A percentile compares a stretch with the other conserved stretches of the same genome.
These are phyloP conservation scores for Emydocephalus ijimae DNA, from an alignment of 2,113 vertebrate species.

Conservation along the genomic window DNA sequence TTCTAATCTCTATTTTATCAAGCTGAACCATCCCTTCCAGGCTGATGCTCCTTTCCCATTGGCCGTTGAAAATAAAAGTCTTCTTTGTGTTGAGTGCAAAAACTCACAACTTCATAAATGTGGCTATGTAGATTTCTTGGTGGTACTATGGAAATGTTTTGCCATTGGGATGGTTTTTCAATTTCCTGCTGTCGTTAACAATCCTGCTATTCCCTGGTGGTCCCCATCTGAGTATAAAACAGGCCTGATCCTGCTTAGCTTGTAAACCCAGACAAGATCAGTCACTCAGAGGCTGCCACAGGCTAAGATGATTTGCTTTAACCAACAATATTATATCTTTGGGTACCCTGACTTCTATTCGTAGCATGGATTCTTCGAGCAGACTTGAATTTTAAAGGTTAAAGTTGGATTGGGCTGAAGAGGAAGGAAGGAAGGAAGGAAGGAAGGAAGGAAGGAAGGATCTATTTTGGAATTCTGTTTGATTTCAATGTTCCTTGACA, in stretches of 20 bases:
- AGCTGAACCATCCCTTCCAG: not conserved
- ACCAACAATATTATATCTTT: not conserved
- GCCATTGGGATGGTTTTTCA: not conserved
- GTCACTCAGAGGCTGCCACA: not conserved
- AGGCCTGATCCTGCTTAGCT: not conserved
- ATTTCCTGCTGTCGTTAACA: not conserved
- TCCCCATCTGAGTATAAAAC: not conserved
- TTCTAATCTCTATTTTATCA: not conserved
- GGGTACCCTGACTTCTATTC: not conserved
- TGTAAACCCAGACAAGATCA: not conserved
- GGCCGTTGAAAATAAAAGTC: not conserved
- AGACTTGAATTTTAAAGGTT: not conserved
- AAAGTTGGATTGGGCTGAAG: not conserved
- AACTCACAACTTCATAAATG: not conserved
- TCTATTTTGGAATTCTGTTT: not conserved
- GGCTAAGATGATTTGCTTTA: not conserved
- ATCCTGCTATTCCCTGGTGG: not conserved
- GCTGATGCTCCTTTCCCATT: not conserved
- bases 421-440: not conserved
- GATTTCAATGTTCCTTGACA: not conserved
- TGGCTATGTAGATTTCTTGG: not conserved
- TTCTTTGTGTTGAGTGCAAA: not conserved
- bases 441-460: not conserved
- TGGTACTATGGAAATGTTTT: not conserved
- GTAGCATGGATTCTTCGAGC: not conserved